These are phyloP conservation scores for Anarhynchus alexandrinus DNA, from an alignment of 2,113 vertebrate genomes.

Conservation along the genomic window DNA sequence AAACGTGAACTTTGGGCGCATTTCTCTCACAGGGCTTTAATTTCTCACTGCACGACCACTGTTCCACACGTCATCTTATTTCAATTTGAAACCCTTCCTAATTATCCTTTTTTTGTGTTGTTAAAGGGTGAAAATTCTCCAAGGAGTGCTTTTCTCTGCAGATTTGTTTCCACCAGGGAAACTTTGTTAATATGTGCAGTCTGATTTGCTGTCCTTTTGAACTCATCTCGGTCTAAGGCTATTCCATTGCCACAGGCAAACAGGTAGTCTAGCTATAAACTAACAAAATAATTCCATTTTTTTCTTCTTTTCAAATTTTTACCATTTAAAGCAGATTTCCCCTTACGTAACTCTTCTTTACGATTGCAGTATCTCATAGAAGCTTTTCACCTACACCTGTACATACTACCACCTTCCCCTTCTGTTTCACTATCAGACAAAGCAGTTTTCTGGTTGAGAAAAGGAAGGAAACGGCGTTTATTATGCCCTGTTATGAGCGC, in stretches of 20 bases:
- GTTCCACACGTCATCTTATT: slow-evolving; percentile 9
- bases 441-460: background rate
- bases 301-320: background rate
- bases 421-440: background rate
- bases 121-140: slow-evolving; percentile 23
- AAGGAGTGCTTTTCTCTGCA: slow-evolving; percentile 7
- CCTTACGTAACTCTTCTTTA: background rate
- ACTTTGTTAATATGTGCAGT: background rate
- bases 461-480: background rate
- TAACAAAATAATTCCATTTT: background rate
- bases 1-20: slow-evolving; percentile 16
- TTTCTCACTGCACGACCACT: slow-evolving; percentile 8
- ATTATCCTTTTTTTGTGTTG: slow-evolving; percentile 51
- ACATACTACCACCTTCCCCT: background rate
- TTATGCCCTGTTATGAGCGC: background rate
- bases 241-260: background rate
- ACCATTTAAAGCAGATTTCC: background rate
- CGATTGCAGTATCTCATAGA: background rate
- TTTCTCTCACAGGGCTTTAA: slow-evolving; percentile 5
- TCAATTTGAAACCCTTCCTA: slow-evolving; percentile 8
- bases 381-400: background rate
- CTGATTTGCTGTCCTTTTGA: background rate
- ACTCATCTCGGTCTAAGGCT: background rate
- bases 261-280: background rate
- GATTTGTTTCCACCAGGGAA: background rate